Evolutionary conservation across 2,797 vertebrate species (phyloP), one percentile per base, ranked within the genome.

Genomic region (Neosalanx taihuensis): DNA sequence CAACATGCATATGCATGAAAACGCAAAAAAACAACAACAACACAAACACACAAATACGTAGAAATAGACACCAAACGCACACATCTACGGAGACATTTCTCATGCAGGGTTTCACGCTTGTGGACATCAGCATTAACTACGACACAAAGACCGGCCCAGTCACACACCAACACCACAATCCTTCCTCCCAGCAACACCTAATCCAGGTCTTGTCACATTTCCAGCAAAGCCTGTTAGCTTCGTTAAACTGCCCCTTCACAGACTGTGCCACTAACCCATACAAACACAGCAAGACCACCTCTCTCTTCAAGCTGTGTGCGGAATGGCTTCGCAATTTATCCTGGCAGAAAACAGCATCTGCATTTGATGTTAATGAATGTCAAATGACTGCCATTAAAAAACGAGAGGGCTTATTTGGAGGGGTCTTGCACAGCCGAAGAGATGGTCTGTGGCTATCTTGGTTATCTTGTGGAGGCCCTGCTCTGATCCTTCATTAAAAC

Each of bases 401-500:
- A 96, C 93, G 95, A 94, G 95, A 95, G 93, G 94, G 95, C 96
- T 97, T 96, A 96, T 94, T 95, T 95, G 70, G 74, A 71, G 80
- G 83, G 75, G 80, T 30, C 20, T 77, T 73, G 67, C 69, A 56
- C 37, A 57, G 10, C 33, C n/a, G 57, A 61, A 61, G 23, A 7
- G 64, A 29, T 57, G 4, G 60, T 94, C 93, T 93, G 93, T 94
- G 94, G 93, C 90, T 91, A 92, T 94, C 92, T 95, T 94, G 94
- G 93, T 90, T 91, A 92, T 94, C 92, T 95, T 93, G 91, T 93
- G 95, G 92, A 94, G 92, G 76, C 73, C 73, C 93, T 92, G 95
- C 94, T 96, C 94, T 98, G 95, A 97, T 97, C 94, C 94, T 96
- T 96, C 95, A 97, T 98, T 96, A 96, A 97, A 96, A 95, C 93